Percentiles rank a stretch among this genome's conserved stretches.
Evolutionary conservation across 2,888 invertebrate species (phyloP).

Genomic region (Copidosoma aretas): DNA sequence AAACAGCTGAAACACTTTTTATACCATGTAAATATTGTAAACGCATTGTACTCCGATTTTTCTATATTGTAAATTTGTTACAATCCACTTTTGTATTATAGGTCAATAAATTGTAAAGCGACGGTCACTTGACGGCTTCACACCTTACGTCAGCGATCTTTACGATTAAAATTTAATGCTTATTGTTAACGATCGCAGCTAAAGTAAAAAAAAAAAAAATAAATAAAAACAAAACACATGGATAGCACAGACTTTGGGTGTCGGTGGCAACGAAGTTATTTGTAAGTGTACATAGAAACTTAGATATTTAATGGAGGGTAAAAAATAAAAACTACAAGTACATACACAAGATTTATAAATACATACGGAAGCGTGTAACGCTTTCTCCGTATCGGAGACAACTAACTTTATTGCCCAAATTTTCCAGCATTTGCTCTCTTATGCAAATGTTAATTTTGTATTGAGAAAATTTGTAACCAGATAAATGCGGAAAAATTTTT

Average conservation of each 20-base stretch:
- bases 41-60: constrained; percentile 25
- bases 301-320: constrained; percentile 38
- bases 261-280: constrained; percentile 45
- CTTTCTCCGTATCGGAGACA: constrained; percentile 41
- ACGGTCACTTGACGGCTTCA: constrained; percentile 10
- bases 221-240: constrained; percentile 2
- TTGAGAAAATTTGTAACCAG: not conserved
- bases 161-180: constrained; percentile 28
- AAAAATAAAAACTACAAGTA: constrained; percentile 24
- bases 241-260: constrained; percentile 38
- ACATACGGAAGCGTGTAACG: constrained; percentile 37
- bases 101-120: constrained; percentile 34
- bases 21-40: constrained; percentile 37
- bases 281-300: constrained; percentile 41
- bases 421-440: constrained; percentile 15
- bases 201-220: constrained; percentile 10
- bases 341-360: constrained; percentile 23
- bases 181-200: constrained; percentile 39
- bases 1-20: constrained; percentile 10
- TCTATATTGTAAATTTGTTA: constrained; percentile 37
- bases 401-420: constrained; percentile 24
- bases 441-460: not conserved
- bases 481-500: not conserved
- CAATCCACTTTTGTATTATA: constrained; percentile 12
- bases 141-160: constrained; percentile 25